Evolutionary conservation across 2,888 invertebrate species (phyloP).

Genomic region (Diarsia rubi): DNA sequence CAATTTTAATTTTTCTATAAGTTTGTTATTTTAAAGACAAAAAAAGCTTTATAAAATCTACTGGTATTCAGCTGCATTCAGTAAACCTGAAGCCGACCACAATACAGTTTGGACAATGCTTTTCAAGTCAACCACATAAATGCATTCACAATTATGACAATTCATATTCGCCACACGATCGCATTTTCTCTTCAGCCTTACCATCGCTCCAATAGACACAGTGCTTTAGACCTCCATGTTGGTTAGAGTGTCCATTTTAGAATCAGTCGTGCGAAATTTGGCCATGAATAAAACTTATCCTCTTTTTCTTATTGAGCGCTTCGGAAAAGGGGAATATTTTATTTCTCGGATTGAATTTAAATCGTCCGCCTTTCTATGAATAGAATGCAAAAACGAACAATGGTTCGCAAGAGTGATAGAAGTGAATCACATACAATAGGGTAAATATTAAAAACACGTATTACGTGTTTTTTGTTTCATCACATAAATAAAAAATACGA

Average conservation of each 20-base stretch:
- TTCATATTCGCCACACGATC: slow-evolving; percentile 12
- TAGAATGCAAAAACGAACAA: too few relatives aligned
- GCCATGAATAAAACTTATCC: slow-evolving; percentile 20
- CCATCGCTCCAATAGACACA: not conserved
- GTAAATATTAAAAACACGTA: too few relatives aligned
- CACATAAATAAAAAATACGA: too few relatives aligned
- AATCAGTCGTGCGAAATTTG: slow-evolving; percentile 32
- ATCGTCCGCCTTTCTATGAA: not conserved
- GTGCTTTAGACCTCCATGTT: slow-evolving; percentile 30
- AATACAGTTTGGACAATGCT: not conserved
- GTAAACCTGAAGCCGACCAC: not conserved
- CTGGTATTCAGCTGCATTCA: not conserved
- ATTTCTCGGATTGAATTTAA: not conserved
- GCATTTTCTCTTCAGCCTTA: not conserved
- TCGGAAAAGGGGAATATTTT: slow-evolving; percentile 5
- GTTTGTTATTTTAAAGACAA: too few relatives aligned
- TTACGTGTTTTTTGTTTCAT: too few relatives aligned
- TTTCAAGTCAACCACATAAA: not conserved
- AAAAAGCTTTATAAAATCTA: too few relatives aligned
- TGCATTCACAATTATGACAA: not conserved
- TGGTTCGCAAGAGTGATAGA: too few relatives aligned
- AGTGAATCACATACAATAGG: too few relatives aligned
- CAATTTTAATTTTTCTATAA: too few relatives aligned
- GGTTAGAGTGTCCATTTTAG: slow-evolving; percentile 31
- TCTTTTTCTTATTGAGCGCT: slow-evolving; percentile 30